A percentile compares a stretch with the other conserved stretches of the same genome.
phyloP scores from a whole-genome alignment of 2,797 vertebrate species.

The Mycteria americana region DNA sequence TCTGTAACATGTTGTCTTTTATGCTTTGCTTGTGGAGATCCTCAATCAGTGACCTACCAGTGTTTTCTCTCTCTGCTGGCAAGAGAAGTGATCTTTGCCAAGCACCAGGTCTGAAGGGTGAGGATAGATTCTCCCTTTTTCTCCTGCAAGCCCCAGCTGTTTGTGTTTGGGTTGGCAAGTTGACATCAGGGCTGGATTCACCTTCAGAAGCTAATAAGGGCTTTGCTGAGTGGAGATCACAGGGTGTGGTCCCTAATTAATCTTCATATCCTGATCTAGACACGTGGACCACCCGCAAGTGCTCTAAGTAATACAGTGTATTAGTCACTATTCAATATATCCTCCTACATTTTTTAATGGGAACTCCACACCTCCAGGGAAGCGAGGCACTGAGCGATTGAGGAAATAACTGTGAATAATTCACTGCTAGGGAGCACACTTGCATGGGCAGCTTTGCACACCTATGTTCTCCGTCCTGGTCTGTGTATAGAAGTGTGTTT shows the following conservation, averaged over 20 bases:
- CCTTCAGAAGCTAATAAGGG: neutral
- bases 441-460: neutral
- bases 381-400: neutral
- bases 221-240: neutral
- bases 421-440: neutral
- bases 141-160: accelerated
- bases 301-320: neutral
- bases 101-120: neutral
- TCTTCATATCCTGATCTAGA: neutral
- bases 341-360: neutral
- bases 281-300: neutral
- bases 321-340: neutral
- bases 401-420: neutral
- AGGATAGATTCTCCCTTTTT: neutral
- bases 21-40: neutral
- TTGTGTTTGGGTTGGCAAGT: neutral
- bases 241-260: neutral
- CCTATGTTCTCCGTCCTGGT: neutral
- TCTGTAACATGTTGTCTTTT: neutral
- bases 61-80: neutral
- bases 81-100: neutral
- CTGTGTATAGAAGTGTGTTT: neutral
- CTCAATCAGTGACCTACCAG: accelerated
- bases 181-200: neutral
- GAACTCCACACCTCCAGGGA: neutral